Evolutionary conservation across 1,140 invertebrate genomes (phyloP), one percentile per base, ranked within the genome.

Genomic region (Planococcus citri): DNA sequence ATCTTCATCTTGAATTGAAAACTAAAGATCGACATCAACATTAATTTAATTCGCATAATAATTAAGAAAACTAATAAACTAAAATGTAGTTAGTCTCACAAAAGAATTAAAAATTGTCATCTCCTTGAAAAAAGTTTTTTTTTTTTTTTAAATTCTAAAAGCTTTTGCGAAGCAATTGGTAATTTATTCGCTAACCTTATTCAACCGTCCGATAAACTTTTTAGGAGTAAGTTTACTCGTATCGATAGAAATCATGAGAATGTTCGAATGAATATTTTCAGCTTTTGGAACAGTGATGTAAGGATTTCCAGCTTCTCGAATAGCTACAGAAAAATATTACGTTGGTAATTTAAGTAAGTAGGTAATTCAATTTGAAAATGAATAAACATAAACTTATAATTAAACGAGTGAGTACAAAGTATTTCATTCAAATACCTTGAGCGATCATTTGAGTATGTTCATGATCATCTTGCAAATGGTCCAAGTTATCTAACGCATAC

Each of bases 401-500:
- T n/a, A n/a, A n/a, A n/a, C n/a, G n/a, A n/a, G n/a, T n/a, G n/a
- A n/a, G n/a, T n/a, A n/a, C 29, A 33, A 33, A 33, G 12, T 33
- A 6, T 33, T 33, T 33, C n/a, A n/a, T n/a, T n/a, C 29, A 3
- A 33, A 64, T 80, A 86, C 90, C 85, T 78, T 83, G 78, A 1
- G 88, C 92, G 27, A 97, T 82, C 67, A 77, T 76, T 33, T 78
- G 78, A 0, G 90, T 86, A 68, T 85, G 82, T 64, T 81, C 77
- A 78, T 98, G 94, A 79, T 97, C 94, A 0, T 85, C 78, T 2
- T 73, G 74, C 22, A 97, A 79, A 41, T 83, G 78, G 0, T 88
- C 82, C 70, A 88, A 85, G 70, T 88, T 83, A 17, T 94, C 87
- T 10, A 97, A 75, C 0, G 91, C 88, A 12, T 92, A 85, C 0